Percentiles rank a stretch among this genome's conserved stretches.
phyloP scores from a whole-genome alignment of 2,113 vertebrate genomes.

The Tupaia tana region DNA sequence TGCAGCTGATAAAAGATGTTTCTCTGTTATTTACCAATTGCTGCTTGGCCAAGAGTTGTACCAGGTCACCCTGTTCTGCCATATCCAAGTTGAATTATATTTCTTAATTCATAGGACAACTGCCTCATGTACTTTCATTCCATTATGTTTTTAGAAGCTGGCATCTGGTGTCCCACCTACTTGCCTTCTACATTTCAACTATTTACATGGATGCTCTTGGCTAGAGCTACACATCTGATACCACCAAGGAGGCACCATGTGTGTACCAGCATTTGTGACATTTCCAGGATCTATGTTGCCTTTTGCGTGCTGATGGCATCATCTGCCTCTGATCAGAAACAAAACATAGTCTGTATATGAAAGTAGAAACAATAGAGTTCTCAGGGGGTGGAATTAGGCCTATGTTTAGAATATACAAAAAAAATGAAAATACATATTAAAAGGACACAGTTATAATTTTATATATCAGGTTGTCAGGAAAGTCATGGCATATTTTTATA shows the following conservation, averaged over 20 bases:
- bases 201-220: slow-evolving; percentile 72
- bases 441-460: not conserved
- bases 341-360: slow-evolving; percentile 44
- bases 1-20: slow-evolving; percentile 36
- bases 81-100: slow-evolving; percentile 53
- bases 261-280: slow-evolving; percentile 62
- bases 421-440: slow-evolving; percentile 45
- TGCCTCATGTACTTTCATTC: slow-evolving; percentile 49
- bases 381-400: not conserved
- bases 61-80: slow-evolving; percentile 40
- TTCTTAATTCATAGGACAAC: slow-evolving; percentile 55
- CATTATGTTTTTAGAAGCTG: slow-evolving; percentile 71
- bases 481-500: no score
- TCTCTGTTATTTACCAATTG: slow-evolving; percentile 26
- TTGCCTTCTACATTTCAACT: slow-evolving; percentile 56
- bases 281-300: slow-evolving; percentile 63
- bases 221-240: slow-evolving; percentile 63
- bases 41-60: slow-evolving; percentile 41
- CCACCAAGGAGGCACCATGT: slow-evolving; percentile 58
- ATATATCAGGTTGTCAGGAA: not conserved
- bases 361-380: not conserved
- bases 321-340: slow-evolving; percentile 60
- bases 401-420: not conserved
- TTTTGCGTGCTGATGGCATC: slow-evolving; percentile 54
- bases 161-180: slow-evolving; percentile 70